Conservation (phyloP, 1,140 invertebrate genomes). For the Drosophila auraria region DNA sequence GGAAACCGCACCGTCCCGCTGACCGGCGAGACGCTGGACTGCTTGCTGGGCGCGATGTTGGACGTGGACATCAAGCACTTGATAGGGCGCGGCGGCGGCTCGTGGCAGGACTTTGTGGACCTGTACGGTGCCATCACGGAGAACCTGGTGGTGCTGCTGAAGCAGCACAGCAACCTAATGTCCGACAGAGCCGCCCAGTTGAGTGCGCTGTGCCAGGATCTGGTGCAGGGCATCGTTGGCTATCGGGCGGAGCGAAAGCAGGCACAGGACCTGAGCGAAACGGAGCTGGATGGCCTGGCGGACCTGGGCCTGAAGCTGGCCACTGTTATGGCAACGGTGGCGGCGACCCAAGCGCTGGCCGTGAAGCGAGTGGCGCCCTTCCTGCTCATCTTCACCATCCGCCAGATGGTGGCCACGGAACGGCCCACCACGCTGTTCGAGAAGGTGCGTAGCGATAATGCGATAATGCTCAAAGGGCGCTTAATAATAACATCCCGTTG, state of each 20-base stretch:
- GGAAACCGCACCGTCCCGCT: constrained; percentile 72
- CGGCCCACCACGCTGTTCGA: constrained; percentile 77
- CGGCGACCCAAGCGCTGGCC: constrained; percentile 59
- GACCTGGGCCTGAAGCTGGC: constrained; percentile 76
- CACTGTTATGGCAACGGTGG: constrained; percentile 65
- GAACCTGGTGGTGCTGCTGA: constrained; percentile 62
- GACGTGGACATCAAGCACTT: constrained; percentile 74
- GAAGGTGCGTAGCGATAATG: constrained; percentile 47
- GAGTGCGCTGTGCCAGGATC: constrained; percentile 69
- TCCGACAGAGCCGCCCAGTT: constrained; percentile 77
- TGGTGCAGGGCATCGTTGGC: constrained; percentile 74
- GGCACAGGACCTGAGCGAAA: constrained; percentile 52
- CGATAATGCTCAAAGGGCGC: background rate
- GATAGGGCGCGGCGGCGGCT: constrained; percentile 44
- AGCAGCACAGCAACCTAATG: constrained; percentile 65
- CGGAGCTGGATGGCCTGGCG: constrained; percentile 69
- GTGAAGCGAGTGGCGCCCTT: constrained; percentile 82
- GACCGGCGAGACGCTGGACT: constrained; percentile 71
- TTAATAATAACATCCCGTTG: background rate
- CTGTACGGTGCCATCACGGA: constrained; percentile 56
- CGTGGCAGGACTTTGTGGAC: constrained; percentile 48
- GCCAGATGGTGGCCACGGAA: constrained; percentile 76
- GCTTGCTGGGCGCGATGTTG: constrained; percentile 65
- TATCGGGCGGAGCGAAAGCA: constrained; percentile 76
- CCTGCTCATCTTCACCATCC: constrained; percentile 76